Base-by-base conservation (phyloP, 2,113 vertebrate species). In the Coreoperca whiteheadi region DNA sequence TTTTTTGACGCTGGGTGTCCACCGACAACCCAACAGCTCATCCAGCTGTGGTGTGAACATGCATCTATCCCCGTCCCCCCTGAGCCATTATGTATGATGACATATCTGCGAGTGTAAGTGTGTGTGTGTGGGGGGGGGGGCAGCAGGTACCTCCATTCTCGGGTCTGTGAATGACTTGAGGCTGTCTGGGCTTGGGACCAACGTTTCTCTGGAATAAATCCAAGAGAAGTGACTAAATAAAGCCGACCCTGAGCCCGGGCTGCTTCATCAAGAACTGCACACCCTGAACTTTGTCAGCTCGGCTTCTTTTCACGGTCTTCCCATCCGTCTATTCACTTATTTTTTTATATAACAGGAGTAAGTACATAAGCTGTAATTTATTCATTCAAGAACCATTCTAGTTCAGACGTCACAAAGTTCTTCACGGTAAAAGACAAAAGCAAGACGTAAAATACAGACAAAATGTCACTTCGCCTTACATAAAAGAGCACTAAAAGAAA, bases 31-130 rank as follows among this genome's bases (percentile, higher is more conserved):
- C 77, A 32, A 56, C 68, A 83, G 61, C 68, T 61, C 16, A 14
- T 79, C 64, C 15, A 3, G 81, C 80, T 81, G 65, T 7, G 72
- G 6, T 30, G 56, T 57, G 30, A 75, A 69, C 50, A n/a, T 51
- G 73, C 50, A 60, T 15, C 32, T 30, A 11, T 1, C 39, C 16
- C 53, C n/a, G 18, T 32, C 1, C 32, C 6, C 3, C 8, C 25
- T 21, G 28, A 70, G 66, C 23, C 21, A 0, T 20, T 53, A 23
- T 21, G n/a, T 21, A 10, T 15, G 60, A 11, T 25, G 53, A 60
- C 59, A 56, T 7, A 30, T 34, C 32, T 73, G 48, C 14, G 77
- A 30, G 34, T 34, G 64, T 21, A 2, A 23, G 59, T 28, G 46
- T 15, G n/a, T n/a, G n/a, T n/a, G n/a, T n/a, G n/a, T n/a, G n/a